Evolutionary conservation across 2,797 vertebrate genomes (phyloP).

Genomic region (Aphelocoma californica): DNA sequence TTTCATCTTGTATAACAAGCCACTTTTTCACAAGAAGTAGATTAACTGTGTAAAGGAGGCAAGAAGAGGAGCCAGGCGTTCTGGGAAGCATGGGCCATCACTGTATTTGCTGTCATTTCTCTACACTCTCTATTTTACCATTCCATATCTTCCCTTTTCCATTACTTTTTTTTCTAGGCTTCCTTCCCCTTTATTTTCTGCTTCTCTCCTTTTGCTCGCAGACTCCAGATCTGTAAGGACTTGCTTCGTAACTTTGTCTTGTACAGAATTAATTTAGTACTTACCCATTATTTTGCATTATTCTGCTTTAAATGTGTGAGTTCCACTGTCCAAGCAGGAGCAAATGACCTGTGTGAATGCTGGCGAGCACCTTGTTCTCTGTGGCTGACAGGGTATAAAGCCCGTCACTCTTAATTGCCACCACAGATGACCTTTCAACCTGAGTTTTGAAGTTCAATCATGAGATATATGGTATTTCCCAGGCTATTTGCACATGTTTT

Average conservation of each 20-base stretch:
- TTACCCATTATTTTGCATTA: neutral
- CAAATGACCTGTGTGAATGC: neutral
- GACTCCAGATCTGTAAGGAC: neutral
- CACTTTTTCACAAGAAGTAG: neutral
- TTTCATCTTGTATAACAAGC: neutral
- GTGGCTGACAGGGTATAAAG: neutral
- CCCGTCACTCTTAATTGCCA: slow-evolving; percentile 34
- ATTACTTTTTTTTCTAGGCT: neutral
- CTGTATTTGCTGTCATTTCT: neutral
- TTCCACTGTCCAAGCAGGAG: neutral
- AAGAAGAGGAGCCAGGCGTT: neutral
- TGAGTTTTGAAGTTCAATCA: slow-evolving; percentile 19
- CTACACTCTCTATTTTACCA: neutral
- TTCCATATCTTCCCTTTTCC: neutral
- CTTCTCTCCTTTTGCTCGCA: neutral
- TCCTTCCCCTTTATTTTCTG: neutral
- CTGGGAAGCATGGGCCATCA: neutral
- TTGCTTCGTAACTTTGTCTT: neutral
- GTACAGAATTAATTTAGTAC: neutral
- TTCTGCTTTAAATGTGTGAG: neutral
- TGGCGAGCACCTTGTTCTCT: neutral
- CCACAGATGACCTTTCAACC: slow-evolving; percentile 7
- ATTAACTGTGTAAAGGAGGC: neutral
- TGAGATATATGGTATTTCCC: slow-evolving; percentile 31
- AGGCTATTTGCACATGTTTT: slow-evolving; percentile 35